Evolutionary conservation across 2,113 vertebrate genomes (phyloP), one percentile per base, ranked within the genome.

Genomic region (Rhinolophus ferrumequinum): DNA sequence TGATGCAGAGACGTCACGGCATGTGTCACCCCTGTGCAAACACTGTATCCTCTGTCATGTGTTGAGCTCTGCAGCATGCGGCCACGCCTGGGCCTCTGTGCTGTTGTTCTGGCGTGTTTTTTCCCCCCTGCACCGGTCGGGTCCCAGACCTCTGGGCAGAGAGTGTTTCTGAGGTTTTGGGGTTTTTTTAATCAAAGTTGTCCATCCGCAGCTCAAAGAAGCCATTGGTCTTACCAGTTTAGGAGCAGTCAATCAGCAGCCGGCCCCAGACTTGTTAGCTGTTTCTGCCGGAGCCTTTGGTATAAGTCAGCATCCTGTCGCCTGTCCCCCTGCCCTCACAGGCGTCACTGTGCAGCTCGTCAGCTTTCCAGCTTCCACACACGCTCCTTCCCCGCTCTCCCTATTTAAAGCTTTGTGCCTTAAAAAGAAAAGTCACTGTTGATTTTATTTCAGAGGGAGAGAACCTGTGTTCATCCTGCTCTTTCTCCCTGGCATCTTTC

Each of bases 1-100:
- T 10, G 47, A 52, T 6, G 1, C 15, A 12, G 79, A 24, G 3
- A 44, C 10, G 3, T 21, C 80, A 12, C 2, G 2, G 56, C 15
- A 2, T 5, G 16, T 19, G 15, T 44, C 4, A 5, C 35, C 79
- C 35, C 58, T 44, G 24, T 60, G 11, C 56, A 21, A 8, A 44
- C 58, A 3, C 79, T 56, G 14, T 62, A 2, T 12, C 35, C 19
- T n/a, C 67, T 11, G 56, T 28, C 16, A 1, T 26, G 35, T 38
- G 18, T 24, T 10, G 15, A 16, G 30, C 73, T 54, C n/a, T 1
- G n/a, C 47, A 4, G 26, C n/a, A 14, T 1, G 5, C 3, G 1
- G 60, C 13, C 3, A 5, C 72, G 38, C 44, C 72, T 54, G 60
- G 44, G 44, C 58, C 56, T 66, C 41, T 0, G 30, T 47, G 41